Percentiles rank a stretch among this genome's conserved stretches.
Evolutionary conservation across 2,113 vertebrate species (phyloP).

Genomic region (Perca fluviatilis): DNA sequence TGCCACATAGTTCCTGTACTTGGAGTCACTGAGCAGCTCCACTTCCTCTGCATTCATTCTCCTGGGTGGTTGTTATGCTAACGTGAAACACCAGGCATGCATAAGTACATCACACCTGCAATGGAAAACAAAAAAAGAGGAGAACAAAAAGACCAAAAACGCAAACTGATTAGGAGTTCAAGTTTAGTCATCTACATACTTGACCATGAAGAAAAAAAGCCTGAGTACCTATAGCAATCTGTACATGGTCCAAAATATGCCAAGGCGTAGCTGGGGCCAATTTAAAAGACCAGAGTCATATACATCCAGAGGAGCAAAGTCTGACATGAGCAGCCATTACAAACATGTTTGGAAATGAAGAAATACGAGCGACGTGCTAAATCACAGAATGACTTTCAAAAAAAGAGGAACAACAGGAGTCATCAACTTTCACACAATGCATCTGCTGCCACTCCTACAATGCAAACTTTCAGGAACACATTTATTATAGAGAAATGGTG

Average conservation of each 20-base stretch:
- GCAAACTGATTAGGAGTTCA: not conserved
- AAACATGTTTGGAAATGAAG: not conserved
- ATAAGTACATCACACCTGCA: slow-evolving; percentile 91
- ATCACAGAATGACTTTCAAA: not conserved
- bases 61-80: slow-evolving; percentile 87
- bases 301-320: slow-evolving; percentile 29
- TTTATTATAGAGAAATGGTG: not conserved
- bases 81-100: slow-evolving; percentile 83
- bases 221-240: not conserved
- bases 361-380: not conserved
- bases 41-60: slow-evolving; percentile 99
- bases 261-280: not conserved
- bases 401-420: not conserved
- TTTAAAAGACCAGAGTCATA: not conserved
- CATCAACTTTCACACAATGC: not conserved
- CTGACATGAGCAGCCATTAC: slow-evolving; percentile 11
- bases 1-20: slow-evolving; percentile 98
- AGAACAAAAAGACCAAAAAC: not conserved
- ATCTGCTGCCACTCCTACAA: slow-evolving; percentile 7
- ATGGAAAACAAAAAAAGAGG: slow-evolving; percentile 13
- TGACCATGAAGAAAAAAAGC: not conserved
- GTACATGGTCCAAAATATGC: not conserved
- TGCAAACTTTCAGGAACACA: slow-evolving; percentile 7
- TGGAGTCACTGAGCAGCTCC: slow-evolving; percentile 97
- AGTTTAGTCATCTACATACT: not conserved